Conservation (phyloP, 1,140 invertebrate genomes). For the Aleiodes sp. region DNA sequence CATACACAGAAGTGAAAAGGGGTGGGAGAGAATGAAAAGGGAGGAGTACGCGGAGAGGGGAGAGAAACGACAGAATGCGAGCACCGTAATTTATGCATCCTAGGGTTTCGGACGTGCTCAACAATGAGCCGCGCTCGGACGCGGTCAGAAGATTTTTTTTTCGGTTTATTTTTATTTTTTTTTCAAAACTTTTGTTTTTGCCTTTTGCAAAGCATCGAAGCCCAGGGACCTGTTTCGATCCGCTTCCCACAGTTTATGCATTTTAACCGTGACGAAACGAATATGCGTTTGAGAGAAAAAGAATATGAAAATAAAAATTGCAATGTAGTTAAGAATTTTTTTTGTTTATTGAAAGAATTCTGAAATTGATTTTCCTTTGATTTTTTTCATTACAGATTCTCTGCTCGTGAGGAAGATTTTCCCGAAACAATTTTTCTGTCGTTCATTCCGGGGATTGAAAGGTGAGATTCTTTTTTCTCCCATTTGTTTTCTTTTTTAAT, state of each 20-base stretch:
- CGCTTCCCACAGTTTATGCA: constrained; percentile 23
- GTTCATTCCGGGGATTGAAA: neutral
- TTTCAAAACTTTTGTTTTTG: constrained; percentile 13
- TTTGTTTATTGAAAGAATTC: neutral
- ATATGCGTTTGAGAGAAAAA: constrained; percentile 22
- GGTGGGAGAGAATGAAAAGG: neutral
- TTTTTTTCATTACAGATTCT: constrained; percentile 6
- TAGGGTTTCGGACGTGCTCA: constrained; percentile 30
- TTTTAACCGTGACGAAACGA: constrained; percentile 29
- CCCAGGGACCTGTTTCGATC: constrained; percentile 29
- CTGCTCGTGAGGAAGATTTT: neutral
- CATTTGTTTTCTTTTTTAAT: neutral
- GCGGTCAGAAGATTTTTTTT: constrained; percentile 11
- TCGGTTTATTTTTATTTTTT: constrained; percentile 2
- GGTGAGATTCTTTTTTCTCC: neutral
- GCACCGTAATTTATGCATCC: constrained; percentile 38
- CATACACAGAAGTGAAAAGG: constrained; percentile 17
- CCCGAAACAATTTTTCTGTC: too few species aligned
- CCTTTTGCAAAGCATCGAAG: neutral
- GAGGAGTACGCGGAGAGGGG: too few species aligned
- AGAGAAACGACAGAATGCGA: constrained; percentile 13
- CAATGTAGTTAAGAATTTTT: neutral
- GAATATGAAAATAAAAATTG: neutral
- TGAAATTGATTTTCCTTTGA: neutral
- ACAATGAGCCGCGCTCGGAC: constrained; percentile 30